Percentiles rank a stretch among this genome's conserved stretches.
Evolutionary conservation across 92 coral and sea anemone species (phyloP).

Genomic region (Plumapathes pennacea): DNA sequence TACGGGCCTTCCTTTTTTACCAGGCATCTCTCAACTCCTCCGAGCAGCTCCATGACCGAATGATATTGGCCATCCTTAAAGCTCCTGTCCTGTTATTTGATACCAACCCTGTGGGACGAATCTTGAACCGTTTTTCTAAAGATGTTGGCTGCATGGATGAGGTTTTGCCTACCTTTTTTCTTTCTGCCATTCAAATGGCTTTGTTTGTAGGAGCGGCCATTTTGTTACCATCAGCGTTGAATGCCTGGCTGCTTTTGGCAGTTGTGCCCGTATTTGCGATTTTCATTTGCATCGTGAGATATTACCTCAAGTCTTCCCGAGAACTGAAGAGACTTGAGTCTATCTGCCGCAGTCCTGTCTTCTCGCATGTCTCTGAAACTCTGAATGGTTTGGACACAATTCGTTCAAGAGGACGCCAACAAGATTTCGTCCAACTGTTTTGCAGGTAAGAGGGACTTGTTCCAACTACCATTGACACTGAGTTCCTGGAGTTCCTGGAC

Average conservation of each 20-base stretch:
- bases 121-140: conserved; percentile 65
- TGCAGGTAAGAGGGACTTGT: no score
- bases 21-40: conserved; percentile 70
- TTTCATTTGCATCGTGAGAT: conserved; percentile 53
- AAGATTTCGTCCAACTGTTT: background rate
- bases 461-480: no score
- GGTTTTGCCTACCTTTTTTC: conserved; percentile 67
- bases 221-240: conserved; percentile 54
- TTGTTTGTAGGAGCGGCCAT: conserved; percentile 58
- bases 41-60: conserved; percentile 54
- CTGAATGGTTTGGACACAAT: conserved; percentile 68
- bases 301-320: conserved; percentile 70
- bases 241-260: conserved; percentile 52
- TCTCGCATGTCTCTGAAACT: conserved; percentile 69
- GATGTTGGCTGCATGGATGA: conserved; percentile 77
- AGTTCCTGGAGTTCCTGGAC: no score
- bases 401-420: no score
- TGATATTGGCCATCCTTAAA: conserved; percentile 57
- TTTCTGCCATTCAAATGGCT: conserved; percentile 61
- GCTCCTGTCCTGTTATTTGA: conserved; percentile 64
- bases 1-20: conserved; percentile 67
- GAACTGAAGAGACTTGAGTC: conserved; percentile 61
- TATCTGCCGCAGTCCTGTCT: conserved; percentile 55
- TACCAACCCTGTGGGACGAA: conserved; percentile 28
- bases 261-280: conserved; percentile 53